Base-by-base conservation (phyloP, 2,888 invertebrate genomes). In the Athalia cordata region DNA sequence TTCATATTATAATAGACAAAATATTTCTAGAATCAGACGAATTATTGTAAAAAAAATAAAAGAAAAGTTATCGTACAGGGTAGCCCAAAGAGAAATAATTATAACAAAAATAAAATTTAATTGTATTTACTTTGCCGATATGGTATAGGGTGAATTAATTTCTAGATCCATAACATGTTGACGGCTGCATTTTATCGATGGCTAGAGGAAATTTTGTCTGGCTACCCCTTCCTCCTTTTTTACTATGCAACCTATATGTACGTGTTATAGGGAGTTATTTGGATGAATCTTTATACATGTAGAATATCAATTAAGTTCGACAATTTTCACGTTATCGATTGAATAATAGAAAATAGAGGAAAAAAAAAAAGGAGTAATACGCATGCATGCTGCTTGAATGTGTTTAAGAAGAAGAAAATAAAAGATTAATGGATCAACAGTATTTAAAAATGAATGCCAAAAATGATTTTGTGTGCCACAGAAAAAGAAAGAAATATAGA, bases 401-500 rank as follows among this genome's bases (percentile, higher is more conserved):
- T 9, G 8, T 8, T 29, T 61, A 9, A 61, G 15, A 61, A 29
- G 7, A 61, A 61, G 15, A 6, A 2, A n/a, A 64, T 75, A 8
- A 72, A 13, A 13, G 29, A 15, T 15, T 43, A 13, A 52, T 59
- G 45, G 4, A n/a, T 66, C 2, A 29, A 50, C 62, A 62, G 61
- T 62, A 75, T 62, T 62, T 43, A 13, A 57, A 8, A 29, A 50
- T 50, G 13, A 29, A 62, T 29, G 49, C 62, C 62, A 64, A 64
- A 29, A 29, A 50, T 75, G 15, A 75, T 62, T 50, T 72, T 75
- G 59, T 52, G 59, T 66, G 72, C 57, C 79, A 77, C 65, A 67
- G n/a, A 61, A 67, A 77, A 2, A 74, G 29, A 55, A 57, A 62
- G 61, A 61, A 50, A 57, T 3, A 68, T 49, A 45, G 3, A 75